Evolutionary conservation across 2,113 vertebrate species (phyloP), one percentile per base, ranked within the genome.

Genomic region (Anseranas semipalmata): DNA sequence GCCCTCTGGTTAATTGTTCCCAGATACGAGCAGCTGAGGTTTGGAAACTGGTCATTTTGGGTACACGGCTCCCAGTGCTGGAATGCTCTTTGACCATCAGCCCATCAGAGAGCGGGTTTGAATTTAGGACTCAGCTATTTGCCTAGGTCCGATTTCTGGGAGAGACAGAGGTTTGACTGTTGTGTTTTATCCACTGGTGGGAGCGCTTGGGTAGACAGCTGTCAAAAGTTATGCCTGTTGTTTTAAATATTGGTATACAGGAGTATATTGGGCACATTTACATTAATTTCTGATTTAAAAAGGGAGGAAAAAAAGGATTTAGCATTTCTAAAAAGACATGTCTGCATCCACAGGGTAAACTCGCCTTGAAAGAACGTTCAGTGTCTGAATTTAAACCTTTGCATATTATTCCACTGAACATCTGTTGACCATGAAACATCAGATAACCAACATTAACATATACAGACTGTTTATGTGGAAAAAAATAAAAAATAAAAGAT

Each of bases 381-480:
- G 43, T 76, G 32, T 35, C 68, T 96, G 91, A 81, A 93, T 94
- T 89, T 85, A 97, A 97, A 93, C 89, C 25, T 95, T 80, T 90
- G 83, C 78, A 12, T 89, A 75, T 95, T 96, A 96, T 92, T 95
- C 90, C 74, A 81, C 60, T 89, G 93, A 95, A 95, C 87, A 97
- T 91, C 93, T 95, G 89, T 74, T 97, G 90, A 90, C 77, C 86
- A 83, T 70, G 87, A 98, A 97, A 96, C 96, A 97, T 98, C 90
- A 95, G 96, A 97, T 96, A 97, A 95, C 83, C 74, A 95, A 97
- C 90, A 97, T 97, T 97, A 97, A 97, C 97, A 97, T 97, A 98
- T 67, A 96, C 86, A 96, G 96, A 88, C 89, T 96, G 94, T 95
- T 98, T 96, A 95, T 96, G 96, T 71, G 87, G 9, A 32, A 18